These are phyloP conservation scores for Drosophila ercepeae DNA, from an alignment of 1,140 invertebrate species.

Conservation along the genomic window DNA sequence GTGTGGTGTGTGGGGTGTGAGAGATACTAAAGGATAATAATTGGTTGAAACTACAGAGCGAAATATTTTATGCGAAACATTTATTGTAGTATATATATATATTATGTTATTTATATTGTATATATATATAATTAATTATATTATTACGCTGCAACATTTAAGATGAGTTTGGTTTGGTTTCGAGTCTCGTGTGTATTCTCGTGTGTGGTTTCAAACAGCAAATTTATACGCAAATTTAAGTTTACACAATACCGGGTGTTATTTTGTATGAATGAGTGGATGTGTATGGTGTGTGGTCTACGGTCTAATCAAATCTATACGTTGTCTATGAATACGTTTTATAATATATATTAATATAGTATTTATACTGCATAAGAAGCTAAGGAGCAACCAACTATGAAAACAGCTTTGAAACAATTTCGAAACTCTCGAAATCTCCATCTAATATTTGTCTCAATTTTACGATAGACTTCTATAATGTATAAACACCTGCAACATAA, in stretches of 20 bases:
- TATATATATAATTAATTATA: slow-evolving; percentile 51
- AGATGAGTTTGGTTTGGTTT: slow-evolving; percentile 44
- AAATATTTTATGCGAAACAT: slow-evolving; percentile 72
- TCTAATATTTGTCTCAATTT: slow-evolving; percentile 10
- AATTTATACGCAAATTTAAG: slow-evolving; percentile 47
- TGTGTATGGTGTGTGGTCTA: slow-evolving; percentile 46
- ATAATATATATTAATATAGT: slow-evolving; percentile 51
- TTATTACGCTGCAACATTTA: slow-evolving; percentile 59
- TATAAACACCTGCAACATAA: slow-evolving; percentile 36
- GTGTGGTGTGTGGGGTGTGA: slow-evolving; percentile 14
- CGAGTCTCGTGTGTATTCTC: slow-evolving; percentile 37
- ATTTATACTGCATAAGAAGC: slow-evolving; percentile 70
- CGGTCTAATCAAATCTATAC: slow-evolving; percentile 62
- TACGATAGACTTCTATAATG: slow-evolving; percentile 16
- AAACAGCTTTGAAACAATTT: slow-evolving; percentile 50
- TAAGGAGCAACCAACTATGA: slow-evolving; percentile 55
- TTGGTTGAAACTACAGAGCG: slow-evolving; percentile 62
- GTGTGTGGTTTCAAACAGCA: slow-evolving; percentile 37
- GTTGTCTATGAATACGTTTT: slow-evolving; percentile 59
- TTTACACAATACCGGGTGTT: slow-evolving; percentile 53
- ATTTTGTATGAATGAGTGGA: slow-evolving; percentile 46
- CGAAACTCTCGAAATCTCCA: slow-evolving; percentile 13
- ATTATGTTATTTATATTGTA: slow-evolving; percentile 34
- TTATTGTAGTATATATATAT: slow-evolving; percentile 69
- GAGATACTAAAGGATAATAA: slow-evolving; percentile 46